Evolutionary conservation across 2,888 invertebrate genomes (phyloP), one percentile per base, ranked within the genome.

Genomic region (Noctua fimbriata): DNA sequence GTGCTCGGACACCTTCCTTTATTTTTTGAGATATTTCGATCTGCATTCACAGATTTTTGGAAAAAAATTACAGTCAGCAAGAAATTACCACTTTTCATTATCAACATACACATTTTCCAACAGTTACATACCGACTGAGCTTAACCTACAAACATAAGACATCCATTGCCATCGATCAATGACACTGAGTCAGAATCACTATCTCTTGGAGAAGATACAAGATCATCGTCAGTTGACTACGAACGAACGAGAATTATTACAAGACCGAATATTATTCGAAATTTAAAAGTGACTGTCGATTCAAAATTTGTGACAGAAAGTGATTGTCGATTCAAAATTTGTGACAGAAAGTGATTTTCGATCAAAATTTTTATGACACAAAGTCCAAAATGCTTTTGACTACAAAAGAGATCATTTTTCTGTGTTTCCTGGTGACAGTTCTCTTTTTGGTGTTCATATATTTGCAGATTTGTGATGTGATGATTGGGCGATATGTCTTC

Each of bases 391-490:
- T 96, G 96, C 94, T 92, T 93, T 81, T 95, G 9, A 90, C 81
- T 49, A 75, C 88, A 6, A 95, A 93, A 79, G 95, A 96, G 77
- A 63, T 94, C 0, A 91, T 92, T 73, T 95, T 93, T 84, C 55
- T 96, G 49, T 83, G 93, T 18, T 94, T 95, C 66, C 76, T 93
- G 6, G 81, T 93, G 21, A 83, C 91, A 18, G 78, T 94, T 18
- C 73, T 96, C 2, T 83, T 94, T 12, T 47, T 95, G 1, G 92
- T 96, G 83, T 89, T 94, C 14, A 78, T 93, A 36, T 96, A 96
- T 83, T 87, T 96, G 75, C 94, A 94, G 73, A 84, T 95, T 3
- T 96, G 96, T 87, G 96, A 96, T 82, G 76, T 94, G 14, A 76
- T 95, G 18, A 90, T 96, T 55, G 92, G 93, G 3, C 89, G 92